A percentile compares a stretch with the other conserved stretches of the same genome.
Evolutionary conservation across 2,113 vertebrate genomes (phyloP).

Genomic region (Clupea harengus): DNA sequence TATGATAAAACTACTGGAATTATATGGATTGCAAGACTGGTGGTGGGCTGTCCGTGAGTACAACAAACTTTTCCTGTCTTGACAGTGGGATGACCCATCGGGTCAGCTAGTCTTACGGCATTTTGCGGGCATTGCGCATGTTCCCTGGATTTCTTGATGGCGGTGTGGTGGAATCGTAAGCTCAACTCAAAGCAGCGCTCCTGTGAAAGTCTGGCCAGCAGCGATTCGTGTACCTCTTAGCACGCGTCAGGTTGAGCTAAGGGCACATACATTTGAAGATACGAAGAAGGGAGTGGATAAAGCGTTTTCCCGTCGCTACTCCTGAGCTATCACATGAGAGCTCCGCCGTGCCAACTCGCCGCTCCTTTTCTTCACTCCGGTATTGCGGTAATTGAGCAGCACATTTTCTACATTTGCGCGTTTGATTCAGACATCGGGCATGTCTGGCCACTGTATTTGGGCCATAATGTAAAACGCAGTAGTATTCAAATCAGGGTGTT

Average conservation of each 20-base stretch:
- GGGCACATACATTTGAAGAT: not conserved
- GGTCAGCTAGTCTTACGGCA: conserved; percentile 5
- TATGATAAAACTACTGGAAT: no score
- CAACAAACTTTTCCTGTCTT: conserved; percentile 1
- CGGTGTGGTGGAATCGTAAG: conserved; percentile 3
- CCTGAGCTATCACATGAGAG: conserved; percentile 1
- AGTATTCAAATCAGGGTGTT: not conserved
- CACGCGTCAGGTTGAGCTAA: not conserved
- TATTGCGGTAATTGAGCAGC: conserved; percentile 1
- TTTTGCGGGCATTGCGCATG: not conserved
- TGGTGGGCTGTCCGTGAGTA: not conserved
- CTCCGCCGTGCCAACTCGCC: conserved; percentile 12
- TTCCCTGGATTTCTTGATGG: conserved; percentile 8
- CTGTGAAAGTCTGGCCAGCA: not conserved
- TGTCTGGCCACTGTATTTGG: not conserved
- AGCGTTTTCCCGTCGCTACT: not conserved
- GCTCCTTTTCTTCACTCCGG: conserved; percentile 10
- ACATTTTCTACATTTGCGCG: not conserved
- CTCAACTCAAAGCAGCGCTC: not conserved
- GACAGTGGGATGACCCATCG: not conserved
- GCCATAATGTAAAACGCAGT: not conserved
- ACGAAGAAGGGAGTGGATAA: not conserved
- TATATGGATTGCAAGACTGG: not conserved
- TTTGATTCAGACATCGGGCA: not conserved
- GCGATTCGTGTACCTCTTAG: not conserved